Conservation (phyloP, 1,140 invertebrate species). For the Lethocerus indicus region DNA sequence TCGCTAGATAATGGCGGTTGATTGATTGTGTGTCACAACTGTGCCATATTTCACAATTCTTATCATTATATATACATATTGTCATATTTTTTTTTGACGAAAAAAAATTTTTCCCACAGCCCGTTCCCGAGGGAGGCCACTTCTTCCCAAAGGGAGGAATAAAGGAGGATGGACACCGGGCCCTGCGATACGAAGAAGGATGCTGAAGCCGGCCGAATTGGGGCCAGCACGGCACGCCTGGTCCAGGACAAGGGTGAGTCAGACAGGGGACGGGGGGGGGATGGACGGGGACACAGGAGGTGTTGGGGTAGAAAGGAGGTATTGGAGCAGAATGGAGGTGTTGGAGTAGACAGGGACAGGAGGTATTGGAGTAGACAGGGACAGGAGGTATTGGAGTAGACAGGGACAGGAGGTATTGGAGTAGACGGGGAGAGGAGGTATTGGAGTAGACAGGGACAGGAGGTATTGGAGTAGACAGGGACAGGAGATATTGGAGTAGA, state of each 20-base stretch:
- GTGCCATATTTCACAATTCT: too few relatives aligned
- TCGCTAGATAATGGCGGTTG: too few relatives aligned
- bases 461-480: neutral
- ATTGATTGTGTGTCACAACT: too few relatives aligned
- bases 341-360: neutral
- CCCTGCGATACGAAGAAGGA: neutral
- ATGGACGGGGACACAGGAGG: neutral
- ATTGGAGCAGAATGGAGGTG: neutral
- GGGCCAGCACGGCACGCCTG: neutral
- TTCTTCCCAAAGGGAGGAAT: neutral
- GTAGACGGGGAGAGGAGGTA: neutral
- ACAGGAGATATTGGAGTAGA: neutral
- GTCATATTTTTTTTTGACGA: too few relatives aligned
- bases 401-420: neutral
- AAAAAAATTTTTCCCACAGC: too few relatives aligned
- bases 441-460: neutral
- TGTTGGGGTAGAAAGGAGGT: neutral
- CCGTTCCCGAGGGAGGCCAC: neutral
- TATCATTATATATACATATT: too few relatives aligned
- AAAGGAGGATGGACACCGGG: neutral
- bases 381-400: neutral
- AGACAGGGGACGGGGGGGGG: neutral
- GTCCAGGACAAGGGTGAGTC: neutral
- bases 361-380: neutral
- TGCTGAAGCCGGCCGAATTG: neutral